Conservation (phyloP, 2,797 vertebrate genomes). For the Enteromius thamalakanensis region DNA sequence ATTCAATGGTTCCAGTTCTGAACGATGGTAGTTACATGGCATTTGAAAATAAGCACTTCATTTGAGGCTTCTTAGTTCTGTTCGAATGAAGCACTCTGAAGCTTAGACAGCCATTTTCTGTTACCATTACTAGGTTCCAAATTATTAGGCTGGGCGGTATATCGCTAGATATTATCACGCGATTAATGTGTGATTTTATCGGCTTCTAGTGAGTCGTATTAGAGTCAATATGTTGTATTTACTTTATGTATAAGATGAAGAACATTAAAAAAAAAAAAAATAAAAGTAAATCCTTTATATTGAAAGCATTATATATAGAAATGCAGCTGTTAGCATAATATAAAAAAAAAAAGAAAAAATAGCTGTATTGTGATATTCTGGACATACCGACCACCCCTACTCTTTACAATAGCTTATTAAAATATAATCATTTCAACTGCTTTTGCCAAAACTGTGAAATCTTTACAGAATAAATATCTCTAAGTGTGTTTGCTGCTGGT, state of each 20-base stretch:
- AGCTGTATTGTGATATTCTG: neutral
- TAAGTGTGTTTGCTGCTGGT: neutral
- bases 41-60: slow-evolving; percentile 66
- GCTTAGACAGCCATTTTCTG: slow-evolving; percentile 4
- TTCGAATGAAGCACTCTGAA: slow-evolving; percentile 71
- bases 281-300: neutral
- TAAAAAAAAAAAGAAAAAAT: neutral
- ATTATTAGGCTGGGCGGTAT: neutral
- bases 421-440: neutral
- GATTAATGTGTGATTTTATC: neutral
- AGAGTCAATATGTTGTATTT: neutral
- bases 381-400: slow-evolving; percentile 11
- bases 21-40: slow-evolving; percentile 64
- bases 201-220: neutral
- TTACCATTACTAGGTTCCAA: slow-evolving; percentile 8
- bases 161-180: neutral
- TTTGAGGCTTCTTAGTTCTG: slow-evolving; percentile 67
- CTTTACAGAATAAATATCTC: neutral
- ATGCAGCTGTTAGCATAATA: neutral
- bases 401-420: neutral
- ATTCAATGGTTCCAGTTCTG: slow-evolving; percentile 57
- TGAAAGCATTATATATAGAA: neutral
- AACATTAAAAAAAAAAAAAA: neutral
- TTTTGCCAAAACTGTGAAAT: neutral
- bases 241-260: neutral